Base-by-base conservation (phyloP, 37 sponge, comb jelly and placozoan species). In the Dysidea cf. avara region DNA sequence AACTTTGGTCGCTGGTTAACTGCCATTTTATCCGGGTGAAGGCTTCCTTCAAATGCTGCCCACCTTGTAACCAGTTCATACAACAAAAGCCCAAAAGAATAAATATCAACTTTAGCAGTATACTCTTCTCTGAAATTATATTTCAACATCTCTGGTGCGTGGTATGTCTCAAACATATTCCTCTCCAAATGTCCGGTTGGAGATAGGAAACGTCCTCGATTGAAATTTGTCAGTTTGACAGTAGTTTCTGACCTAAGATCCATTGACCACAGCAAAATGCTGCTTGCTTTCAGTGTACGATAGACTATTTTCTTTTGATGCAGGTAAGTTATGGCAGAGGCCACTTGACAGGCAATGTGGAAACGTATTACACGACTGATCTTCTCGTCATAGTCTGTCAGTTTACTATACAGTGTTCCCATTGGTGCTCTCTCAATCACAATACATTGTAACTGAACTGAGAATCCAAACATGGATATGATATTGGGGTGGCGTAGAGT, bases 201-300 rank as follows among this genome's bases (percentile, higher is more conserved):
- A 26, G 76, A 80, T 7, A 48, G 38, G 16, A 49, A 75, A 21
- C 57, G 58, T 37, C 86, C 91, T 34, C 91, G 72, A 39, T 90
- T 83, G 26, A 90, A 78, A 53, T 81, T 83, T 37, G 91, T 66
- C 14, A 90, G 61, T 65, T 90, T 90, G 14, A 90, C 73, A 22
- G 37, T 73, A 0, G 77, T 72, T 13, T 90, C 86, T 18, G 71
- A 69, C 17, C 33, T 39, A 37, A 80, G 81, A 13, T 90, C 78
- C 53, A 90, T 68, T 4, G 91, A 90, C 91, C 91, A 90, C 30
- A 85, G 72, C 9, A 90, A 72, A 24, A 90, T 76, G 38, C 86
- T 85, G 43, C 86, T 81, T 1, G 86, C 72, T 51, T 85, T 84
- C 53, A 90, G 74, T 6, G 91, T 85, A 0, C 91, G 70, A 56